A percentile compares a stretch with the other conserved stretches of the same genome.
Conservation (phyloP, 2,888 invertebrate genomes). For the Iselma pallidipennis region DNA sequence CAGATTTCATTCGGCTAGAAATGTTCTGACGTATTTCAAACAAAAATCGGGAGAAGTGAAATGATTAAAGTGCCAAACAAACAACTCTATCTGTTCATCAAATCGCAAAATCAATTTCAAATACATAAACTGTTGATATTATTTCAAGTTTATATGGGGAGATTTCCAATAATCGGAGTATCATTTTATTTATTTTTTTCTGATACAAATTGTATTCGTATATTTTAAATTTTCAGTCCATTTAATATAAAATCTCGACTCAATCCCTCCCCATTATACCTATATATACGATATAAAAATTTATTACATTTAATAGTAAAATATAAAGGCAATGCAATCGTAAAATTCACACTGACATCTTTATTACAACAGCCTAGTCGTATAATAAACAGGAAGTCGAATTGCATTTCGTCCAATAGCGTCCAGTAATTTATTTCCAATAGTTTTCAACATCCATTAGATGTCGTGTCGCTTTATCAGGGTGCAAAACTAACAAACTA, state of each 20-base stretch:
- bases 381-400: slow-evolving; percentile 37
- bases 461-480: not conserved
- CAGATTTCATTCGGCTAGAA: too few relatives aligned
- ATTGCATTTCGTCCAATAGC: slow-evolving; percentile 38
- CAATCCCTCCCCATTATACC: not conserved
- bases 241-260: not conserved
- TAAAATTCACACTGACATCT: slow-evolving; percentile 24
- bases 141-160: too few relatives aligned
- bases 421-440: slow-evolving; percentile 32
- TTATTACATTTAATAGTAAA: not conserved
- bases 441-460: slow-evolving; percentile 13
- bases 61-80: too few relatives aligned
- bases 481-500: not conserved
- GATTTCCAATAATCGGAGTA: too few relatives aligned
- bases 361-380: slow-evolving; percentile 39
- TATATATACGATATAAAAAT: not conserved
- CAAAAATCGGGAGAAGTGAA: too few relatives aligned
- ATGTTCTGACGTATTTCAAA: too few relatives aligned
- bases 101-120: too few relatives aligned
- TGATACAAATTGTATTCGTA: not conserved
- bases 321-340: not conserved
- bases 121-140: too few relatives aligned
- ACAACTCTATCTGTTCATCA: too few relatives aligned
- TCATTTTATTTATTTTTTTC: not conserved
- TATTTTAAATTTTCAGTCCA: not conserved